Base-by-base conservation (phyloP, 2,888 invertebrate genomes). In the Synergus itoensis region DNA sequence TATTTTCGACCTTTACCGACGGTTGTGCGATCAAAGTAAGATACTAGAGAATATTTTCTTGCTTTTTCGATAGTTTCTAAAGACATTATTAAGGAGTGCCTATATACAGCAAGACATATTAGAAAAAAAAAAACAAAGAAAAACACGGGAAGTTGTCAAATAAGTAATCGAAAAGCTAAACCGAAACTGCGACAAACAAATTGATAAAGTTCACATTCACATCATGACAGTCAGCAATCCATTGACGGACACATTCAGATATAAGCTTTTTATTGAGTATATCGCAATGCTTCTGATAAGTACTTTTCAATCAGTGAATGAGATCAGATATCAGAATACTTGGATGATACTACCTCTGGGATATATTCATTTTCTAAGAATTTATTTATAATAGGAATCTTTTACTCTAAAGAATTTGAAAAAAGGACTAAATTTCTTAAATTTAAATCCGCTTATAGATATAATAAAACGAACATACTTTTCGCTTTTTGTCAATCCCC, bases 381-480 rank as follows among this genome's bases (percentile, higher is more conserved):
- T 14, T 12, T 7, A 63, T 63, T 63, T 21, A 36, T 16, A 63
- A 63, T 36, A 12, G 8, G 16, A 64, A n/a, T 65, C 18, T 8
- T 65, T 65, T 0, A 16, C 21, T 28, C 36, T 36, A 45, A 75
- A 43, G 28, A 28, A 28, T 28, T 28, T 28, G 28, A 21, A 28
- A 60, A 48, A 45, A 16, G 14, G 14, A 5, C 48, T n/a, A 53
- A 28, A 28, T 28, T 28, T 28, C 28, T 28, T 28, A 28, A 28
- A 28, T 28, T 28, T 28, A 53, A n/a, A 53, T n/a, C 0, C 8
- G n/a, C n/a, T 60, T 21, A 60, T 12, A 21, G 12, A n/a, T 60
- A n/a, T n/a, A 60, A 60, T 21, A 12, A 21, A 45, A 40, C 36
- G 3, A 77, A 93, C 94, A 94, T 91, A 95, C 95, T 92, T 87